Evolutionary conservation across 2,797 vertebrate genomes (phyloP).

Genomic region (Hemitrygon akajei): DNA sequence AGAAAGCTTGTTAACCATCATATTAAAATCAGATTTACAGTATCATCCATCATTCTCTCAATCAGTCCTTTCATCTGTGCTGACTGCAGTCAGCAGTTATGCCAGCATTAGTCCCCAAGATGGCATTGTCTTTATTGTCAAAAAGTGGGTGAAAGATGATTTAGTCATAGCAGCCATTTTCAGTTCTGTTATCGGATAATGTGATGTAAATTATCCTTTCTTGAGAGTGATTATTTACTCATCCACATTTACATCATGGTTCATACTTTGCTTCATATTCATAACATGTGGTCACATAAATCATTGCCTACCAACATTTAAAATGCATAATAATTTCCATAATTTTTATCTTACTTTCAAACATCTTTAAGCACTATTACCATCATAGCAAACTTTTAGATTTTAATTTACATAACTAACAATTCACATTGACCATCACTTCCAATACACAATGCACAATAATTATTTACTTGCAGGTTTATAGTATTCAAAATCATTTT

Average conservation of each 20-base stretch:
- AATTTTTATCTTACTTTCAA: background rate
- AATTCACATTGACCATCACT: background rate
- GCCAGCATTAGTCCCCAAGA: background rate
- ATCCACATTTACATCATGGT: background rate
- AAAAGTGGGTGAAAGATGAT: background rate
- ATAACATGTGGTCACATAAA: background rate
- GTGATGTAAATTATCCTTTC: background rate
- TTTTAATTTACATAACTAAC: background rate
- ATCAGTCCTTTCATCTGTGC: background rate
- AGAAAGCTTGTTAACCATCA: background rate
- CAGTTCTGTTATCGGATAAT: background rate
- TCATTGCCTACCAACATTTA: background rate
- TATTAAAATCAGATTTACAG: slow-evolving; percentile 1
- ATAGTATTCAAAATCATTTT: background rate
- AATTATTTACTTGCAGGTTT: background rate
- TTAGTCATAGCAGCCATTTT: background rate
- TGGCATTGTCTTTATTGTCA: background rate
- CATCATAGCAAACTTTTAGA: background rate
- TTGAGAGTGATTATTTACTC: background rate
- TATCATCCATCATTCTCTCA: slow-evolving; percentile 17
- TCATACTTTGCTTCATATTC: background rate
- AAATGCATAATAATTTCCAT: background rate
- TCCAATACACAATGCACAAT: background rate
- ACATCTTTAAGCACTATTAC: background rate
- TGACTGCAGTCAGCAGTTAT: background rate